A percentile compares a stretch with the other conserved stretches of the same genome.
These are phyloP conservation scores for Drosophila kanekoi DNA, from an alignment of 2,888 invertebrate species.

Conservation along the genomic window DNA sequence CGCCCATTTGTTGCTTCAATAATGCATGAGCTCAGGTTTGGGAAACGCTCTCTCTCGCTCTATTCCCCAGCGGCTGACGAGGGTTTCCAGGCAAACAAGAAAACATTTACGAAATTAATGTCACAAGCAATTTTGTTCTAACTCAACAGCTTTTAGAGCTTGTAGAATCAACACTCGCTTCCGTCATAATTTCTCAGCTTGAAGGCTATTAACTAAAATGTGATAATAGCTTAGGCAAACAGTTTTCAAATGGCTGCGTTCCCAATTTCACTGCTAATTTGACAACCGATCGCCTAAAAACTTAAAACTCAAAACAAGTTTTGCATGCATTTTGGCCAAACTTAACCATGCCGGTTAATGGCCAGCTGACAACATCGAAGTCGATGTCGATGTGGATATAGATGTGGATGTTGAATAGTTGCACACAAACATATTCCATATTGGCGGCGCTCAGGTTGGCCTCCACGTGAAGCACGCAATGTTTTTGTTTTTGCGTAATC, in stretches of 20 bases:
- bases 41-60: slow-evolving; percentile 9
- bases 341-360: slow-evolving; percentile 27
- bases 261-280: slow-evolving; percentile 50
- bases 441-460: slow-evolving; percentile 39
- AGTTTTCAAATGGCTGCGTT: slow-evolving; percentile 49
- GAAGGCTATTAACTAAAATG: slow-evolving; percentile 28
- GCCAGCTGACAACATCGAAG: neutral
- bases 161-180: slow-evolving; percentile 5
- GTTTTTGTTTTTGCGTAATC: slow-evolving; percentile 62
- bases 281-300: slow-evolving; percentile 32
- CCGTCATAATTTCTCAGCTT: slow-evolving; percentile 9
- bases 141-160: slow-evolving; percentile 17
- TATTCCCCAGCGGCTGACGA: slow-evolving; percentile 65
- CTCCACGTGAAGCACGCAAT: slow-evolving; percentile 11
- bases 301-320: slow-evolving; percentile 22
- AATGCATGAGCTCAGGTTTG: slow-evolving; percentile 58
- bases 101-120: slow-evolving; percentile 70
- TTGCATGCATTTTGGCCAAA: slow-evolving; percentile 46
- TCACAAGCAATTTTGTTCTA: slow-evolving; percentile 54
- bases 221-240: slow-evolving; percentile 48
- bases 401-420: slow-evolving; percentile 36
- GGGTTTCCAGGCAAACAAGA: slow-evolving; percentile 41
- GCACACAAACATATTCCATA: slow-evolving; percentile 47
- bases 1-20: slow-evolving; percentile 76
- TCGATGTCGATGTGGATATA: slow-evolving; percentile 5